Conservation (phyloP, 2,888 invertebrate genomes). For the Cheilosia urbana region DNA sequence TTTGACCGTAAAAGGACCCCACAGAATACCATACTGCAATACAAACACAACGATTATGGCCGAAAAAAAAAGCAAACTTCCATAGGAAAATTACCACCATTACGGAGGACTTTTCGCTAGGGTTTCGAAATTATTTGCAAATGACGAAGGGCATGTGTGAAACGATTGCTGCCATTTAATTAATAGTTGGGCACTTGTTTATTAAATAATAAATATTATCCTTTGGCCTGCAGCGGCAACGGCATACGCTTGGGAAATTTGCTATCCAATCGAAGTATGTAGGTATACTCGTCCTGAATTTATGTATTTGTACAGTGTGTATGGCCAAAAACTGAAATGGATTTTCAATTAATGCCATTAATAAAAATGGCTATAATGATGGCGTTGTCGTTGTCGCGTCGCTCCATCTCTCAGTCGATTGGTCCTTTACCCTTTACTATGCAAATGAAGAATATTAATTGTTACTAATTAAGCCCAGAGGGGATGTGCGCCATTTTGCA, state of each 20-base stretch:
- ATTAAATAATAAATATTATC: slow-evolving; percentile 64
- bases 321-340: slow-evolving; percentile 8
- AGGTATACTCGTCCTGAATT: background rate
- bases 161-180: slow-evolving; percentile 53
- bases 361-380: slow-evolving; percentile 56
- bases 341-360: slow-evolving; percentile 55
- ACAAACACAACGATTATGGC: no score
- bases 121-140: background rate
- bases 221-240: background rate
- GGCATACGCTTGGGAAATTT: no score
- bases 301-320: background rate
- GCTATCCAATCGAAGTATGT: no score
- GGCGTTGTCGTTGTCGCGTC: slow-evolving; percentile 14
- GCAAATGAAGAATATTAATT: slow-evolving; percentile 76
- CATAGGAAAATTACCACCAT: no score
- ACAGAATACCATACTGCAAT: no score
- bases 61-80: no score
- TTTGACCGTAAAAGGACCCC: no score
- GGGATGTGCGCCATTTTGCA: slow-evolving; percentile 36
- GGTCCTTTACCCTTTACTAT: slow-evolving; percentile 49
- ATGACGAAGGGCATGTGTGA: slow-evolving; percentile 23
- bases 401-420: background rate
- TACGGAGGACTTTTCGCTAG: no score
- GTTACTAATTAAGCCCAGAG: slow-evolving; percentile 74
- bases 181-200: slow-evolving; percentile 53